Evolutionary conservation across 1,140 invertebrate species (phyloP).

Genomic region (Tetramorium simillimum): DNA sequence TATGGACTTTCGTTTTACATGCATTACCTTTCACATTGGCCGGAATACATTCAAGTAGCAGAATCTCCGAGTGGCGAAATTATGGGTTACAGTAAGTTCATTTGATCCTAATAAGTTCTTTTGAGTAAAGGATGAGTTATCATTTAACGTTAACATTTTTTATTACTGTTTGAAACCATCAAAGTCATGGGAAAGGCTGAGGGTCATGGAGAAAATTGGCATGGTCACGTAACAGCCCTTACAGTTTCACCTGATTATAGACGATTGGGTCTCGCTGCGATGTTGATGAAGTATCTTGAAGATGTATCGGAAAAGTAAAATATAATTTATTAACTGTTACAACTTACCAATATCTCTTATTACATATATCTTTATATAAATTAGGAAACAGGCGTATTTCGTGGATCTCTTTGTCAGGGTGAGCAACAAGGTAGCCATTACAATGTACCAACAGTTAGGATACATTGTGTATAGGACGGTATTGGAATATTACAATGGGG

Average conservation of each 20-base stretch:
- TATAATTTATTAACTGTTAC: not conserved
- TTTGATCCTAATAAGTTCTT: conserved; percentile 7
- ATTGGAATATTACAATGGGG: conserved; percentile 98
- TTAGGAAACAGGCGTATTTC: conserved; percentile 97
- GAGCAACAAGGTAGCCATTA: conserved; percentile 98
- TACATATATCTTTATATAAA: conserved; percentile 77
- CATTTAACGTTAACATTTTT: not conserved
- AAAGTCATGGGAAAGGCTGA: conserved; percentile 99
- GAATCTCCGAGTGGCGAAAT: conserved; percentile 98
- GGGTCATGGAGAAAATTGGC: conserved; percentile 97
- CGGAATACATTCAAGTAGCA: conserved; percentile 99
- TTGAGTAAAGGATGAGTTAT: not conserved
- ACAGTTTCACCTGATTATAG: conserved; percentile 98
- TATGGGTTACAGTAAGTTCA: conserved; percentile 98
- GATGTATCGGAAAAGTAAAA: conserved; percentile 97
- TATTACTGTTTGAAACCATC: conserved; percentile 77
- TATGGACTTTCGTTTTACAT: conserved; percentile 99
- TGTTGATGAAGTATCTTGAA: conserved; percentile 98
- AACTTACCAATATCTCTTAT: not conserved
- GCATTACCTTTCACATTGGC: conserved; percentile 99
- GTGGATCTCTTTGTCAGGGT: conserved; percentile 99
- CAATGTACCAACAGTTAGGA: conserved; percentile 99
- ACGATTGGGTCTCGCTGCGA: conserved; percentile 95
- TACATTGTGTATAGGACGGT: conserved; percentile 98
- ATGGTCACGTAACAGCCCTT: conserved; percentile 99